A percentile compares a stretch with the other conserved stretches of the same genome.
Conservation (phyloP, 2,113 vertebrate species). For the Cygnus atratus region DNA sequence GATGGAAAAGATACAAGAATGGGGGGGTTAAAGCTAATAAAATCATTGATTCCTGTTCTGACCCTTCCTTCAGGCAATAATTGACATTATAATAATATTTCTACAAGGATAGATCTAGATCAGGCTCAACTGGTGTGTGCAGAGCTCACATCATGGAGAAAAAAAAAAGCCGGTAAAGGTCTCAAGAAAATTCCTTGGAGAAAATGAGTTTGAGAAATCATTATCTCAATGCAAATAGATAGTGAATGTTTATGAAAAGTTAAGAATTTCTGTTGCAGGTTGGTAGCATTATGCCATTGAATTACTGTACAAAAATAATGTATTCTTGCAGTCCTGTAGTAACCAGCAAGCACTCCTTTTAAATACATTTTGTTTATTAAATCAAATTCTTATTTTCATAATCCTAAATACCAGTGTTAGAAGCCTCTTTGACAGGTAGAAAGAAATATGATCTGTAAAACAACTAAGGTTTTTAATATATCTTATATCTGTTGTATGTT, state of each 20-base stretch:
- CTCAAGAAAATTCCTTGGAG: background rate
- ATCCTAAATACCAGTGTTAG: background rate
- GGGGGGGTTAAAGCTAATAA: background rate
- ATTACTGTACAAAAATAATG: background rate
- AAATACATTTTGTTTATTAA: background rate
- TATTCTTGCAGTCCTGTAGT: background rate
- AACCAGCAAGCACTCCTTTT: background rate
- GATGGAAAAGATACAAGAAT: background rate
- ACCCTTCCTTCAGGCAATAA: background rate
- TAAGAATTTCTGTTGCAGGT: background rate
- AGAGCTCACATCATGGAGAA: background rate
- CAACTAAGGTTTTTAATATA: background rate
- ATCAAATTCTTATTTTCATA: background rate
- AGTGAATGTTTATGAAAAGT: background rate
- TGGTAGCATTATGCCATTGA: background rate
- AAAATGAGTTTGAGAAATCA: slow-evolving; percentile 2
- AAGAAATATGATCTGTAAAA: background rate
- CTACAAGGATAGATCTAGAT: background rate
- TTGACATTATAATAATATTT: background rate
- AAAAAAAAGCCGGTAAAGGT: background rate
- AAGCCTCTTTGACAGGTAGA: background rate
- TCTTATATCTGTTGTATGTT: background rate
- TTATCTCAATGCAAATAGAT: background rate
- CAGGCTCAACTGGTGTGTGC: background rate
- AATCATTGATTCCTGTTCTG: background rate